These are phyloP conservation scores for Isichthys henryi DNA, from an alignment of 2,113 vertebrate genomes.

Conservation along the genomic window DNA sequence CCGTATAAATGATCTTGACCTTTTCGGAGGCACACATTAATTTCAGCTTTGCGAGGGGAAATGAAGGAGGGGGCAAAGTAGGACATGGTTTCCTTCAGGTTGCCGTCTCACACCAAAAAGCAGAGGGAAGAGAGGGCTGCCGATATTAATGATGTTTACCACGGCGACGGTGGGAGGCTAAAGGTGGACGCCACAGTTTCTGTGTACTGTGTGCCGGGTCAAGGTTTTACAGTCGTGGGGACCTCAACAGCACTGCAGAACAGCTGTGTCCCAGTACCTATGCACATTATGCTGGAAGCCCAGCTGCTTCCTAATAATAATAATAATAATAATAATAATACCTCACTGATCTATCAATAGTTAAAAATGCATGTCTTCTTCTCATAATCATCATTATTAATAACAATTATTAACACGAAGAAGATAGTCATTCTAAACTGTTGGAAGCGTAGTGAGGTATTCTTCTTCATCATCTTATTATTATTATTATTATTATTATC, in stretches of 20 bases:
- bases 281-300: background rate
- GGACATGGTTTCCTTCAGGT: constrained; percentile 4
- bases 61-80: background rate
- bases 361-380: background rate
- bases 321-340: background rate
- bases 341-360: background rate
- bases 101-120: background rate
- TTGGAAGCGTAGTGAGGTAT: background rate
- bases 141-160: constrained; percentile 7
- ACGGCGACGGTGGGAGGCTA: background rate
- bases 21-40: constrained; percentile 10
- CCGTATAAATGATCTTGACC: constrained; percentile 3
- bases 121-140: background rate
- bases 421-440: background rate
- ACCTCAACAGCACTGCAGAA: background rate
- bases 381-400: background rate
- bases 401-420: background rate
- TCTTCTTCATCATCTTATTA: background rate
- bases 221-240: background rate
- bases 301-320: background rate
- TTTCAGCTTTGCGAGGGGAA: constrained; percentile 1
- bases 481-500: background rate
- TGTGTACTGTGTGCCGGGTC: background rate
- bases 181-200: background rate
- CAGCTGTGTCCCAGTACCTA: background rate